phyloP scores from a whole-genome alignment of 1,140 invertebrate species.

The Euschistus heros region DNA sequence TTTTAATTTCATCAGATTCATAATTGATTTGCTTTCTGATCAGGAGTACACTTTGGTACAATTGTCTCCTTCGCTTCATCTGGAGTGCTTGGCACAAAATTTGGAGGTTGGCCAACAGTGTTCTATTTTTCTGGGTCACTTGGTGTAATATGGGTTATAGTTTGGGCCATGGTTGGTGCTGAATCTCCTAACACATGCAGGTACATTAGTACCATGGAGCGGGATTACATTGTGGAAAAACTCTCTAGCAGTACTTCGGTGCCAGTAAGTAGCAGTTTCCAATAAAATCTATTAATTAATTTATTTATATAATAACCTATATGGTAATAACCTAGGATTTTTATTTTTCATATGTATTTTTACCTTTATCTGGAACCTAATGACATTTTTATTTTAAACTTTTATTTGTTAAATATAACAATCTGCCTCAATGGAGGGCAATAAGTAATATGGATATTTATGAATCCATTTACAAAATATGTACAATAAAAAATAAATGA shows the following conservation, averaged over 20 bases:
- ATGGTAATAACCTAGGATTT: not conserved
- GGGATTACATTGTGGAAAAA: conserved; percentile 26
- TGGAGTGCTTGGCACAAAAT: conserved; percentile 38
- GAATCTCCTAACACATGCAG: conserved; percentile 33
- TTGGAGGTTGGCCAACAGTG: conserved; percentile 24
- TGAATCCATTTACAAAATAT: too few relatives aligned
- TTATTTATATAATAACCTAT: not conserved
- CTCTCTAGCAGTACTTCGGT: not conserved
- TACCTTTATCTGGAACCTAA: too few relatives aligned
- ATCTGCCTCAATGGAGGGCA: not conserved
- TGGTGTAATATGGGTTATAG: conserved; percentile 30
- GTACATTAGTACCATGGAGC: conserved; percentile 21
- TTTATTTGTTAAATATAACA: too few relatives aligned
- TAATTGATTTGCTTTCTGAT: too few relatives aligned
- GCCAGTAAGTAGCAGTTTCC: not conserved
- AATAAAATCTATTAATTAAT: not conserved
- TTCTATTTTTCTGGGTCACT: conserved; percentile 40
- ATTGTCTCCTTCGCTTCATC: conserved; percentile 47
- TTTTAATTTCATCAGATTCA: too few relatives aligned
- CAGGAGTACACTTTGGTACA: conserved; percentile 34
- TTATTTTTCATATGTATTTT: not conserved
- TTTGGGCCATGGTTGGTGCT: conserved; percentile 32
- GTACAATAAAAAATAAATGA: too few relatives aligned
- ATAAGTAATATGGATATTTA: too few relatives aligned
- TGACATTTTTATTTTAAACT: too few relatives aligned